Base-by-base conservation (phyloP, 2,113 vertebrate species). In the Peromyscus leucopus region DNA sequence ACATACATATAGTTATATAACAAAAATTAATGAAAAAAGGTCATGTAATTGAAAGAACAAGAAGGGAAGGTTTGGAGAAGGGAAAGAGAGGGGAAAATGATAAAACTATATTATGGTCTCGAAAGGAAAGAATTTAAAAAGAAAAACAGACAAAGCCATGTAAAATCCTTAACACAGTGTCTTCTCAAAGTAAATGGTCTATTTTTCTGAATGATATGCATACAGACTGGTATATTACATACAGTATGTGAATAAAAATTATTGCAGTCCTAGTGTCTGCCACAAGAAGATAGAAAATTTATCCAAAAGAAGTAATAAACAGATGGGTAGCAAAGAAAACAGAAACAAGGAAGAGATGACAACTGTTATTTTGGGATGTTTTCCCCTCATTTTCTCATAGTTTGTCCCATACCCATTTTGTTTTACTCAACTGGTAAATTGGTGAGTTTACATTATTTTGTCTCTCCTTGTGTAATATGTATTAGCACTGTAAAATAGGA, bases 171-270 rank as follows among this genome's bases (percentile, higher is more conserved):
- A 95, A 61, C 1, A 75, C 0, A n/a, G 21, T 86, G 11, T 84
- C 33, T 90, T 85, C 28, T 28, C 19, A 75, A 28, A 69, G 7
- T 69, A 19, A 69, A 36, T 48, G 72, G 55, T 55, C 22, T 72
- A 87, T 93, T 83, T 83, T 94, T n/a, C 71, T 59, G 15, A 94
- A 91, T 12, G 69, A 76, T 59, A 28, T 84, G 12, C 39, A 78
- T 90, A 90, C 63, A 9, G 15, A 2, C 2, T 72, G 89, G 94
- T 39, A n/a, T 55, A 78, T 91, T 80, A 94, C 89, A 19, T 94
- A 51, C 42, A 15, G 21, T 24, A 84, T 95, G 46, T 67, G 72
- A 67, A 33, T 16, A 75, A 42, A 89, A 7, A 86, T 87, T 96
- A 61, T 12, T 90, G 61, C 9, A 48, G 5, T 39, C 2, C 21